These are phyloP conservation scores for Dynastes hyllus DNA, from an alignment of 2,888 invertebrate species.

Conservation along the genomic window DNA sequence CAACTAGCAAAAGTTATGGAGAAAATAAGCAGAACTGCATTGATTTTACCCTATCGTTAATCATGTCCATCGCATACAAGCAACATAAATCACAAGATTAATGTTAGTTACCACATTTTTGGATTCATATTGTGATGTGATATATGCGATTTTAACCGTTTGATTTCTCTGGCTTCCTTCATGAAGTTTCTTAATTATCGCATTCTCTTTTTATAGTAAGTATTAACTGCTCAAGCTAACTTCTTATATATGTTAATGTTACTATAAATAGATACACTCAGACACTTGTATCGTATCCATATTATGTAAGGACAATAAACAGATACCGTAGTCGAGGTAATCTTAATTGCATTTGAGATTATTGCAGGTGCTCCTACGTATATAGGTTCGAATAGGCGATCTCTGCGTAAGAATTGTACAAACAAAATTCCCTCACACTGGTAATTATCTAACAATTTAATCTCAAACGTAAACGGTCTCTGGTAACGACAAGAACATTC, in stretches of 20 bases:
- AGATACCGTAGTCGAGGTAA: not conserved
- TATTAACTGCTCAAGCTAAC: no score
- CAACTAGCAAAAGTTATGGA: not conserved
- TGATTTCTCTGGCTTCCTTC: not conserved
- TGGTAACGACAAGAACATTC: not conserved
- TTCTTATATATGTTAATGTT: no score
- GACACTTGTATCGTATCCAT: not conserved
- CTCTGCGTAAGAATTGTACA: slow-evolving; percentile 9
- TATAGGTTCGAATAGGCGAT: not conserved
- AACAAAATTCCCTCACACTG: slow-evolving; percentile 12
- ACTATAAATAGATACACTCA: no score
- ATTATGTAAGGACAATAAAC: slow-evolving; percentile 3
- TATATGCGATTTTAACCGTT: slow-evolving; percentile 8
- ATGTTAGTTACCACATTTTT: slow-evolving; percentile 4
- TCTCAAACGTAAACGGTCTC: slow-evolving; percentile 30
- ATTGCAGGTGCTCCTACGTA: not conserved
- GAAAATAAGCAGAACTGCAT: slow-evolving; percentile 1
- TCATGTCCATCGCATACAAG: slow-evolving; percentile 15
- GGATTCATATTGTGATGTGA: slow-evolving; percentile 1
- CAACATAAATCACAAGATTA: slow-evolving; percentile 5
- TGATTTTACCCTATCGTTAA: slow-evolving; percentile 6
- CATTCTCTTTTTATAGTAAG: no score
- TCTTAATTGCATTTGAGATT: slow-evolving; percentile 21
- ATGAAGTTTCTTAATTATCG: no score
- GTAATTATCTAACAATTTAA: slow-evolving; percentile 37